Evolutionary conservation across 2,797 vertebrate genomes (phyloP), one percentile per base, ranked within the genome.

Genomic region (Caiman crocodilus): DNA sequence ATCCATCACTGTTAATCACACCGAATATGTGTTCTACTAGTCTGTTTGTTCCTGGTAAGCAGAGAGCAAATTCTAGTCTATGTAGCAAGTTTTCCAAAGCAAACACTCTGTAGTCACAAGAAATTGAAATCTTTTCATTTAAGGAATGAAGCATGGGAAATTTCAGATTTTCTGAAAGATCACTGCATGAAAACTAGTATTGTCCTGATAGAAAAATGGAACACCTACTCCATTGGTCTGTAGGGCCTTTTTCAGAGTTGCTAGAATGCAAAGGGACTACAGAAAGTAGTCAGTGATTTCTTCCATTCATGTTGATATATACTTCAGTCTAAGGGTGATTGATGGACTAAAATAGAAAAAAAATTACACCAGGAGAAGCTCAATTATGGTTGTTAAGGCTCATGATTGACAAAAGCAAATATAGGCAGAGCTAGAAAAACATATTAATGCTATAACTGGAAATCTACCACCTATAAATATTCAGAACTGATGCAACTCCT

Each of bases 11-110:
- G 14, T 30, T n/a, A 84, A 80, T 78, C 59, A 50, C 77, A 85
- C 89, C 0, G 2, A 73, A 23, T 30, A 86, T 58, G 86, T 90
- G 89, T 78, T 85, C 65, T 20, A 32, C 30, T 67, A 20, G 65
- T 9, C 65, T 21, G 10, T n/a, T 67, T 67, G 30, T 32, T 67
- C 84, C 84, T 4, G 17, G 58, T 32, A 94, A 94, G 92, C 79
- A 91, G 23, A 60, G 65, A 85, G 71, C 35, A 79, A 91, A 85
- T 84, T 87, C 90, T 89, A 82, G 81, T 83, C 80, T 85, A 84
- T 18, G 11, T 4, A 55, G 74, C 64, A 77, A 89, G 76, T 6
- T 75, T 35, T 0, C 71, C 20, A 59, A 21, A 84, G 64, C 63
- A 92, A 89, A 90, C n/a, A 57, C 32, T 85, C 60, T 11, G 32